Base-by-base conservation (phyloP, 2,113 vertebrate genomes). In the Panurus biarmicus region DNA sequence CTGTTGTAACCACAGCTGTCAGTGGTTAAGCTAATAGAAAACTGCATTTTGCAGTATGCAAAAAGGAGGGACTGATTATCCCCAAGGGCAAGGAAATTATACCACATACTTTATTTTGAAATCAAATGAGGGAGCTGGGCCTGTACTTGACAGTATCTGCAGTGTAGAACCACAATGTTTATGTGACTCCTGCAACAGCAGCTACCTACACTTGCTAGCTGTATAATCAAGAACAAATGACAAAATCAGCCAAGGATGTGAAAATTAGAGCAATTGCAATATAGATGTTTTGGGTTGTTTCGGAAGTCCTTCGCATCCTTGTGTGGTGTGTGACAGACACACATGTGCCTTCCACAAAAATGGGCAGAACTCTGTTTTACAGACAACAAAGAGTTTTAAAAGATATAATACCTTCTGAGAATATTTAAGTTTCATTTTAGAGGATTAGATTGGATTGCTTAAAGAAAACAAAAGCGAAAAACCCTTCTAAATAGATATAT, bases 1-100 rank as follows among this genome's bases (percentile, higher is more conserved):
- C 92, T 90, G 9, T 61, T 69, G 78, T 45, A 95, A 66, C 58
- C 28, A 33, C 58, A 91, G 36, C 29, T 85, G 74, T 65, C 87
- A 75, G 74, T 94, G 61, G 53, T 75, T 95, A 85, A 40, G 69
- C 62, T 82, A 91, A 94, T 48, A 84, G 70, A 87, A 94, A 94
- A 58, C 54, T 89, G 80, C 9, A 35, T 91, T 89, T 92, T 87
- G 35, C 61, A 66, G 36, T 25, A 65, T 76, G 62, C 1, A 4
- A n/a, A 81, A 73, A 60, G 29, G n/a, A 90, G 61, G 62, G 58
- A 62, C 61, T 50, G 50, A 40, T 79, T 92, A 70, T 61, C 50
- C 66, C 33, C 45, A 89, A 42, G 20, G 50, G 58, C 54, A 66
- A 85, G 36, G 53, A 58, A 89, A 85, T 85, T 89, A 35, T 70